phyloP scores from a whole-genome alignment of 1,140 invertebrate species.

The Melipona quadrifasciata region DNA sequence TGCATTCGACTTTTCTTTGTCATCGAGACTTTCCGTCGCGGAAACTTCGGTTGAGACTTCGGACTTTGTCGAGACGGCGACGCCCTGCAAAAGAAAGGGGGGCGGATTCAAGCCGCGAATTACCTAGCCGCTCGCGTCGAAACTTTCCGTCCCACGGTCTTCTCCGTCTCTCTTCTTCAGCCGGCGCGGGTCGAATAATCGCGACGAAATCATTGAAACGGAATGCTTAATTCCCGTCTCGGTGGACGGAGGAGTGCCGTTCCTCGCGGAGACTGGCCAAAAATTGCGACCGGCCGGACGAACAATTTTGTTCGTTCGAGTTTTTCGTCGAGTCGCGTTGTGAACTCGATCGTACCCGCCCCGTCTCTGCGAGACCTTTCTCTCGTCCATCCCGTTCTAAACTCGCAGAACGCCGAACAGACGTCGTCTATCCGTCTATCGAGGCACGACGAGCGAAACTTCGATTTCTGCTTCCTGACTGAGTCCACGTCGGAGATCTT shows the following conservation, averaged over 20 bases:
- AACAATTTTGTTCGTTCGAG: neutral
- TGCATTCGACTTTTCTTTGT: slow-evolving; percentile 32
- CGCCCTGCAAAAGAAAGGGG: neutral
- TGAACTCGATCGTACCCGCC: neutral
- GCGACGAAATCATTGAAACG: slow-evolving; percentile 64
- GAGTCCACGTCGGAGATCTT: no score
- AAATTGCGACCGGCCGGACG: slow-evolving; percentile 18
- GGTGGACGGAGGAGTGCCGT: neutral
- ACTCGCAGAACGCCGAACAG: neutral
- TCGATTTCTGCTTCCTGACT: neutral
- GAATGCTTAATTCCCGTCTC: slow-evolving; percentile 56
- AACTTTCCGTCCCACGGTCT: slow-evolving; percentile 45
- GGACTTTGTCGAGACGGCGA: slow-evolving; percentile 56
- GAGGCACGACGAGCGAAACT: neutral
- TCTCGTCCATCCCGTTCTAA: neutral
- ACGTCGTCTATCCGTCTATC: neutral
- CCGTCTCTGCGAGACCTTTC: neutral
- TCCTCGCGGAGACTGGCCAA: neutral
- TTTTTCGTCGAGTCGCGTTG: neutral
- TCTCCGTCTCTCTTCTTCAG: neutral
- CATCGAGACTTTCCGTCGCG: slow-evolving; percentile 39
- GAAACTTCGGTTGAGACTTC: slow-evolving; percentile 54
- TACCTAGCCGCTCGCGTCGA: slow-evolving; percentile 16
- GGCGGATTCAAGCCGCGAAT: slow-evolving; percentile 28
- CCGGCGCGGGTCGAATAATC: slow-evolving; percentile 46